phyloP scores from a whole-genome alignment of 2,888 invertebrate genomes.

The Spialia ferax region DNA sequence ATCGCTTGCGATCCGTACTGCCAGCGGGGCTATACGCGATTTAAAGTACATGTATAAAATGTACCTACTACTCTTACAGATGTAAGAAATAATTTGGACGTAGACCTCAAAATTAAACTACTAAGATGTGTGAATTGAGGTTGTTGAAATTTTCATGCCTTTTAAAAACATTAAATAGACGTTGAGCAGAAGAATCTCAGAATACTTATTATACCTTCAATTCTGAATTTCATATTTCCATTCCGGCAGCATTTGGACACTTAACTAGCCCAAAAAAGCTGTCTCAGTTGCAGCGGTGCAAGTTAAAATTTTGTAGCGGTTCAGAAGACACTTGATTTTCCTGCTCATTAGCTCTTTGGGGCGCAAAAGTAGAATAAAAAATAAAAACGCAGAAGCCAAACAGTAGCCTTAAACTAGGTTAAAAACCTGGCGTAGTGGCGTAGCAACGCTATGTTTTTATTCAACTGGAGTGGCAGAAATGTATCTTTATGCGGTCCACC shows the following conservation, averaged over 20 bases:
- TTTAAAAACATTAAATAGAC: not conserved
- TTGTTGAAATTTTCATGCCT: not conserved
- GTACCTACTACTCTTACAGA: too few relatives aligned
- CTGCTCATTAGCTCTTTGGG: constrained; percentile 16
- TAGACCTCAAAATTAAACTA: too few relatives aligned
- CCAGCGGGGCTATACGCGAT: too few relatives aligned
- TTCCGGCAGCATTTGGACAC: not conserved
- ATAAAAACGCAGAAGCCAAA: constrained; percentile 8
- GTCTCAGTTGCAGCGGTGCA: not conserved
- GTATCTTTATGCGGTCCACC: not conserved
- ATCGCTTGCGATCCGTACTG: too few relatives aligned
- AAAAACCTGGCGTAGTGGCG: constrained; percentile 16
- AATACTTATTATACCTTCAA: not conserved
- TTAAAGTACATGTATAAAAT: too few relatives aligned
- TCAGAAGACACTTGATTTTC: constrained; percentile 15
- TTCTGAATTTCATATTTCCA: not conserved
- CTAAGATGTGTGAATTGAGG: too few relatives aligned
- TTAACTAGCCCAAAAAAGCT: not conserved
- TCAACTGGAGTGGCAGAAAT: constrained; percentile 3
- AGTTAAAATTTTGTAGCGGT: not conserved
- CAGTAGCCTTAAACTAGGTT: constrained; percentile 12
- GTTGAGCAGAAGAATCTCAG: not conserved
- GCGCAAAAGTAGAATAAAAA: constrained; percentile 11
- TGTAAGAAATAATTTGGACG: too few relatives aligned
- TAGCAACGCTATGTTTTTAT: not conserved